Base-by-base conservation (phyloP, 2,113 vertebrate genomes). In the Jacana jacana region DNA sequence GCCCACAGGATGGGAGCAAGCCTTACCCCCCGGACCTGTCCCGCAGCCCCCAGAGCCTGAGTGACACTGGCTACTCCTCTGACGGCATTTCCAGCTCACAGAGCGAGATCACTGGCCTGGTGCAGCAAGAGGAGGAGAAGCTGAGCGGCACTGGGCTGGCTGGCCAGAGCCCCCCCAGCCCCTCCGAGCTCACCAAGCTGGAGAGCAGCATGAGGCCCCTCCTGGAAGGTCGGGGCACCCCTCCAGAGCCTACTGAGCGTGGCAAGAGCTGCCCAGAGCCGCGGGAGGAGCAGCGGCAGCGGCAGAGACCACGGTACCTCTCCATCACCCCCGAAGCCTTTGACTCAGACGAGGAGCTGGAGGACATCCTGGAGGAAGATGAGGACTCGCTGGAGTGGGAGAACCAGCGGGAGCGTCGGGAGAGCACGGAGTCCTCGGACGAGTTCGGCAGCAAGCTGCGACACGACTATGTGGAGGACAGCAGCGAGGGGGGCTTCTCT, bases 61-160 rank as follows among this genome's bases (percentile, higher is more conserved):
- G 99, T 6, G 99, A 99, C 97, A 99, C 99, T 2, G 99, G 99
- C 91, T 99, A 99, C 88, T 99, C 99, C 70, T 99, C 99, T 0
- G 99, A 99, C 8, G 99, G 99, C 60, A 98, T 99, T 95, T 99
- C 99, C 48, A 99, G 99, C 97, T 99, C 99, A 7, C 99, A 99
- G 93, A 99, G 99, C 15, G 99, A 99, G 97, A 99, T 99, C 95
- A 99, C 98, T 4, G 99, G 99, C 30, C 97, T 99, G 46, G 99
- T 99, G 81, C 98, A 97, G 77, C 99, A 99, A 95, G 99, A 99
- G 54, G 98, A 98, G 83, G 98, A 99, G 87, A 99, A 99, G 89
- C 98, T 99, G 71, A 99, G 97, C 58, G 98, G 98, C 88, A 98
- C 98, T 0, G 99, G 99, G 37, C 97, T 99, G 78, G 97, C 94